phyloP scores from a whole-genome alignment of 1,140 invertebrate species.

The Orius laevigatus region DNA sequence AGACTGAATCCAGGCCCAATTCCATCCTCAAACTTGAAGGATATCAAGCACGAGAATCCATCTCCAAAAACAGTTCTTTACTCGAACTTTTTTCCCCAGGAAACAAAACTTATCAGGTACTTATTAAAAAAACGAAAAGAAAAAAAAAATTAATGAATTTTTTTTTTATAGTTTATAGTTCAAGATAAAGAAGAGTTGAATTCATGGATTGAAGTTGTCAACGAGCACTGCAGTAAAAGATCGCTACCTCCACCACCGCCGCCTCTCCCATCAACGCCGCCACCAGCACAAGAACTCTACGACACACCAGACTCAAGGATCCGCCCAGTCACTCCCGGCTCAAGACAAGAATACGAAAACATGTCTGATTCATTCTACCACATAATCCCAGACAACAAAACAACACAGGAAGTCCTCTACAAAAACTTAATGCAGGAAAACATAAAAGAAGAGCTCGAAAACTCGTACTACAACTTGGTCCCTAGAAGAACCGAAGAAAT shows the following conservation, averaged over 20 bases:
- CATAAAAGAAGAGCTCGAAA: slow-evolving; percentile 4
- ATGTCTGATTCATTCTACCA: slow-evolving; percentile 13
- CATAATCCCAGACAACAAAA: slow-evolving; percentile 5
- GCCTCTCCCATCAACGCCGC: not conserved
- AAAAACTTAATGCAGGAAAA: slow-evolving; percentile 9
- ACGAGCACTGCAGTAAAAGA: slow-evolving; percentile 2
- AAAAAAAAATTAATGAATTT: not conserved
- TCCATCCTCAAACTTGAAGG: slow-evolving; percentile 14
- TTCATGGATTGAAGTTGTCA: slow-evolving; percentile 15
- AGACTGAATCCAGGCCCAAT: slow-evolving; percentile 15
- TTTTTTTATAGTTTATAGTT: slow-evolving; percentile 16
- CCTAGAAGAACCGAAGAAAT: slow-evolving; percentile 13
- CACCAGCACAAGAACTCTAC: slow-evolving; percentile 5
- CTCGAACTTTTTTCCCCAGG: slow-evolving; percentile 20
- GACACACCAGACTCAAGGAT: slow-evolving; percentile 12
- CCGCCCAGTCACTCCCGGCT: slow-evolving; percentile 5
- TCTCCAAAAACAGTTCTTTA: slow-evolving; percentile 3
- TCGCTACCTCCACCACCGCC: slow-evolving; percentile 2
- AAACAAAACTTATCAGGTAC: slow-evolving; percentile 21
- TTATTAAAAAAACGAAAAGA: not conserved
- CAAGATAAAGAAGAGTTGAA: slow-evolving; percentile 14
- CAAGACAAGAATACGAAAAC: slow-evolving; percentile 8
- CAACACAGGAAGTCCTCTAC: slow-evolving; percentile 11
- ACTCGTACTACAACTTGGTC: slow-evolving; percentile 12
- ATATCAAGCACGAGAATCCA: slow-evolving; percentile 14